These are phyloP conservation scores for Meteorus colon DNA, from an alignment of 2,888 invertebrate species.

Conservation along the genomic window DNA sequence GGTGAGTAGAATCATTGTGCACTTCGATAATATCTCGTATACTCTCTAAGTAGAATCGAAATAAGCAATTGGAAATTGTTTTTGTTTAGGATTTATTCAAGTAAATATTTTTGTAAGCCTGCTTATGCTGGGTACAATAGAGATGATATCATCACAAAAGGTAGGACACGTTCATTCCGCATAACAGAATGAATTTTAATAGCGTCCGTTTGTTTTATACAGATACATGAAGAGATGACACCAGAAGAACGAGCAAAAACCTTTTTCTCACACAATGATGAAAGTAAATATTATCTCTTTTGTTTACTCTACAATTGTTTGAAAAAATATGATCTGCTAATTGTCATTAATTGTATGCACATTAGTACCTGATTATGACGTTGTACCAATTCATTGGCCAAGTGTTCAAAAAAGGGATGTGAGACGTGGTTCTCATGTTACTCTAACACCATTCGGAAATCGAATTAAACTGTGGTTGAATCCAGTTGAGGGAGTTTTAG, in stretches of 20 bases:
- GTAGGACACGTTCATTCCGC: background rate
- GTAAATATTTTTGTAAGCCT: background rate
- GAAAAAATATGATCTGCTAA: no score
- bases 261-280: background rate
- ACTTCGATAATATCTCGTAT: no score
- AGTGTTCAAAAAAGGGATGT: constrained; percentile 33
- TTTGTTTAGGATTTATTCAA: background rate
- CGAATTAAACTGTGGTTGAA: constrained; percentile 44
- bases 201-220: background rate
- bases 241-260: constrained; percentile 17
- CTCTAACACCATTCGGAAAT: constrained; percentile 41
- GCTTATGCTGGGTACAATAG: background rate
- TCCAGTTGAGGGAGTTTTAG: constrained; percentile 40
- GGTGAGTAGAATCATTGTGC: background rate
- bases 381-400: constrained; percentile 38
- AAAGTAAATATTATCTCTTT: no score
- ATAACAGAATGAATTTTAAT: background rate
- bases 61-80: no score
- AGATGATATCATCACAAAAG: background rate
- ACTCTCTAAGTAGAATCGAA: no score
- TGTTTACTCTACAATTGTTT: no score
- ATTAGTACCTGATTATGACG: constrained; percentile 43
- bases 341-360: background rate
- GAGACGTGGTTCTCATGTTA: constrained; percentile 15
- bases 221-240: constrained; percentile 41